These are phyloP conservation scores for Patella caerulea DNA, from an alignment of 2,888 invertebrate genomes.

Conservation along the genomic window DNA sequence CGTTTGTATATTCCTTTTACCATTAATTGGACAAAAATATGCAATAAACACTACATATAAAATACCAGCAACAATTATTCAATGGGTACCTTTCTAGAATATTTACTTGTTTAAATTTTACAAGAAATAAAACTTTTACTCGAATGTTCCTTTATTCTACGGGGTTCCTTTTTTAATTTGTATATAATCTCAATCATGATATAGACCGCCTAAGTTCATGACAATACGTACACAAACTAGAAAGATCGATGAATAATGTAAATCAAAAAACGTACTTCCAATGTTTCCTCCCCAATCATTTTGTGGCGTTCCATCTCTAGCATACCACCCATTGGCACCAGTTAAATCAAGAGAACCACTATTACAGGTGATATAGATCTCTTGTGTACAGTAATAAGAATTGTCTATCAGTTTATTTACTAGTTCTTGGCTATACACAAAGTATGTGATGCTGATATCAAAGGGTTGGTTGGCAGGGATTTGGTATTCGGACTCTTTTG, in stretches of 20 bases:
- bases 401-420: conserved; percentile 32
- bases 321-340: conserved; percentile 33
- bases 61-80: too few relatives aligned
- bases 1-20: too few relatives aligned
- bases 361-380: conserved; percentile 42
- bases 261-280: conserved; percentile 12
- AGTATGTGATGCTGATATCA: conserved; percentile 32
- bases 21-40: too few relatives aligned
- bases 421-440: conserved; percentile 30
- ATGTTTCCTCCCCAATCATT: conserved; percentile 30
- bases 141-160: too few relatives aligned
- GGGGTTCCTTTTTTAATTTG: too few relatives aligned
- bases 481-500: conserved; percentile 6
- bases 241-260: background rate
- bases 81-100: too few relatives aligned
- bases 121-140: too few relatives aligned
- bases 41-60: too few relatives aligned
- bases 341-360: conserved; percentile 27
- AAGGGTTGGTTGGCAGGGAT: conserved; percentile 11
- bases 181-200: too few relatives aligned
- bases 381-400: conserved; percentile 54
- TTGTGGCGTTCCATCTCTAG: conserved; percentile 22
- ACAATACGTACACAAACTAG: too few relatives aligned
- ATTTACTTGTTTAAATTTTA: too few relatives aligned
- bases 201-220: too few relatives aligned